These are phyloP conservation scores for Scolopax mira DNA, from an alignment of 2,113 vertebrate species.

Conservation along the genomic window DNA sequence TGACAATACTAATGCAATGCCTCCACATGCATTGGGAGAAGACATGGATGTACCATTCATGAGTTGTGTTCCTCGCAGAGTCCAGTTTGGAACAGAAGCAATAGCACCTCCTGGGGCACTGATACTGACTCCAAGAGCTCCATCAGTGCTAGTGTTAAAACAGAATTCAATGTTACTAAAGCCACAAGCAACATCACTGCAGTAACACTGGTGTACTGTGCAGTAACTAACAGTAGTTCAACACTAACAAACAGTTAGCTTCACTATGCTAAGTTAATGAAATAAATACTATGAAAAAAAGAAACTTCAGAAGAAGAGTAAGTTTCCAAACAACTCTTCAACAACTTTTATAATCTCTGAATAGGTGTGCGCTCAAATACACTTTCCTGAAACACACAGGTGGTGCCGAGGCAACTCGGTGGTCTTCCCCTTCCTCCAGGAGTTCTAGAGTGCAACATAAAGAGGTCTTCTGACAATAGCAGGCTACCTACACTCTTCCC, in stretches of 20 bases:
- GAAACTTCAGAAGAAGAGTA: neutral
- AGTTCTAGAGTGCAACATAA: neutral
- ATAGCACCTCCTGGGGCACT: slow-evolving; percentile 97
- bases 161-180: neutral
- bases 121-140: slow-evolving; percentile 94
- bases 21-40: slow-evolving; percentile 96
- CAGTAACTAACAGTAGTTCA: neutral
- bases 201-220: neutral
- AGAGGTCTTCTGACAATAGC: neutral
- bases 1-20: slow-evolving; percentile 93
- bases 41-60: slow-evolving; percentile 99
- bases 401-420: neutral
- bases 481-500: neutral
- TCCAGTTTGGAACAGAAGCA: slow-evolving; percentile 98
- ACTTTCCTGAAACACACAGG: neutral
- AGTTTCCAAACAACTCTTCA: neutral
- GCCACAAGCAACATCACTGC: neutral
- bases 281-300: neutral
- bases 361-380: neutral
- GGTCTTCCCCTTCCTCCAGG: neutral
- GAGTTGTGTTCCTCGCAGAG: slow-evolving; percentile 92
- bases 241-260: neutral
- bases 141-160: slow-evolving; percentile 82
- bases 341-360: neutral
- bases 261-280: neutral